Conservation (phyloP, 2,888 invertebrate species). For the Cheilosia vernalis region DNA sequence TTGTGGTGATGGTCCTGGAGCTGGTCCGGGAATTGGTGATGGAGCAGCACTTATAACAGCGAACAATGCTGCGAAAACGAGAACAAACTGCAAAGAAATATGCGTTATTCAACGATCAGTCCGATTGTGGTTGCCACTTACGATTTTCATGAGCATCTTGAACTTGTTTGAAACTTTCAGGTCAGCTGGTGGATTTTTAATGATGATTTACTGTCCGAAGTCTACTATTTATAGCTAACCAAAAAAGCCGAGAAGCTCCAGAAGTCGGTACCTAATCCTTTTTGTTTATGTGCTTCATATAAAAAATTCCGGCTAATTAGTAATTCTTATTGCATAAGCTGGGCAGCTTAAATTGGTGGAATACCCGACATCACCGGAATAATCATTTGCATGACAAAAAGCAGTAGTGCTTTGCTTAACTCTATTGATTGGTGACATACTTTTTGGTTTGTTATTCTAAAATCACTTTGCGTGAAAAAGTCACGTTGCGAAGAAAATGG, state of each 20-base stretch:
- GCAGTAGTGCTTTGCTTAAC: not conserved
- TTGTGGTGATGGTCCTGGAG: slow-evolving; percentile 78
- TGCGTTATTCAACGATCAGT: not conserved
- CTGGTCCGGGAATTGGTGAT: slow-evolving; percentile 76
- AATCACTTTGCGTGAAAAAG: slow-evolving; percentile 39
- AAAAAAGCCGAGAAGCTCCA: not conserved
- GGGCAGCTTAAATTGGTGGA: slow-evolving; percentile 24
- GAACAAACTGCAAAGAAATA: slow-evolving; percentile 65
- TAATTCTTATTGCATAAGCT: slow-evolving; percentile 29
- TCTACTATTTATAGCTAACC: slow-evolving; percentile 37
- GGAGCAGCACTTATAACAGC: slow-evolving; percentile 76
- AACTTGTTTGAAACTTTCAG: slow-evolving; percentile 30
- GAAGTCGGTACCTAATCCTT: not conserved
- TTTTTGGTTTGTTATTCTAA: slow-evolving; percentile 5
- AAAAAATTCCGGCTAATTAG: slow-evolving; percentile 23
- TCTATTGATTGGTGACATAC: slow-evolving; percentile 5
- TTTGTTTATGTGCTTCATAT: slow-evolving; percentile 12
- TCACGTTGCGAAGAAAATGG: slow-evolving; percentile 38
- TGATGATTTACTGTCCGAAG: slow-evolving; percentile 14
- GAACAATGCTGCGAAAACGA: slow-evolving; percentile 76
- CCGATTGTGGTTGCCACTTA: slow-evolving; percentile 4
- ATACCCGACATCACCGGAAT: slow-evolving; percentile 33
- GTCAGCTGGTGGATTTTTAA: slow-evolving; percentile 42
- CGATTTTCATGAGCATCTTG: slow-evolving; percentile 58
- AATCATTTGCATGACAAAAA: not conserved